These are phyloP conservation scores for Kryphioiulus occultus DNA, from an alignment of 2,888 invertebrate species.

Conservation along the genomic window DNA sequence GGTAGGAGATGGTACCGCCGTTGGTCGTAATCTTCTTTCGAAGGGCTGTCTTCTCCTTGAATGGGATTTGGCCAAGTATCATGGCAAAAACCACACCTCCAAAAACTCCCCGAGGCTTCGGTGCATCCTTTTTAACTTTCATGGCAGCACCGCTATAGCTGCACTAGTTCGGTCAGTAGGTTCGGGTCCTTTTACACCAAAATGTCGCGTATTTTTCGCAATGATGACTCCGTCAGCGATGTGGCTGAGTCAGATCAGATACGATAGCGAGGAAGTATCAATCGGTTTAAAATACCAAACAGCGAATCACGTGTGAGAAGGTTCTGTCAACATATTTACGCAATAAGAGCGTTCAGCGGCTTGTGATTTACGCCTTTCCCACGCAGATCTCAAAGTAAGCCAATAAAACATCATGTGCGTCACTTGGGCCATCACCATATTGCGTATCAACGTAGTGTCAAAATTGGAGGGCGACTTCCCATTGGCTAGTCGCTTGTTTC, in stretches of 20 bases:
- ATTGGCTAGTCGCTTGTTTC: too few species aligned
- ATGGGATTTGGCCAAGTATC: conserved; percentile 21
- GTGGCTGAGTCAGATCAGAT: not conserved
- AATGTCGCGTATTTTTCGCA: not conserved
- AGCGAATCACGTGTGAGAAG: not conserved
- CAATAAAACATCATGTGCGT: too few species aligned
- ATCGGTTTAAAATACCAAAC: not conserved
- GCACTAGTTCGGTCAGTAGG: not conserved
- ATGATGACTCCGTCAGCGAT: not conserved
- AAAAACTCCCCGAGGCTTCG: not conserved
- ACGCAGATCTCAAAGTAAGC: too few species aligned
- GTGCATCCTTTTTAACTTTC: conserved; percentile 2
- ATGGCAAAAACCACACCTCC: conserved; percentile 34
- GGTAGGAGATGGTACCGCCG: conserved; percentile 46
- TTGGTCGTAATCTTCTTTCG: conserved; percentile 48
- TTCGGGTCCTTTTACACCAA: too few species aligned
- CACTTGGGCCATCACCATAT: too few species aligned
- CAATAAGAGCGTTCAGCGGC: not conserved
- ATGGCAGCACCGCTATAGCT: not conserved
- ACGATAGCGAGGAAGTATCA: too few species aligned
- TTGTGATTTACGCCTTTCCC: not conserved
- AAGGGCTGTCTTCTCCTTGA: conserved; percentile 27
- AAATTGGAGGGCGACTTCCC: too few species aligned
- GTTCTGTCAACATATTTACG: too few species aligned
- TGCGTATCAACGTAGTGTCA: too few species aligned